Evolutionary conservation across 2,113 vertebrate genomes (phyloP).

Genomic region (Cyrtonyx montezumae): DNA sequence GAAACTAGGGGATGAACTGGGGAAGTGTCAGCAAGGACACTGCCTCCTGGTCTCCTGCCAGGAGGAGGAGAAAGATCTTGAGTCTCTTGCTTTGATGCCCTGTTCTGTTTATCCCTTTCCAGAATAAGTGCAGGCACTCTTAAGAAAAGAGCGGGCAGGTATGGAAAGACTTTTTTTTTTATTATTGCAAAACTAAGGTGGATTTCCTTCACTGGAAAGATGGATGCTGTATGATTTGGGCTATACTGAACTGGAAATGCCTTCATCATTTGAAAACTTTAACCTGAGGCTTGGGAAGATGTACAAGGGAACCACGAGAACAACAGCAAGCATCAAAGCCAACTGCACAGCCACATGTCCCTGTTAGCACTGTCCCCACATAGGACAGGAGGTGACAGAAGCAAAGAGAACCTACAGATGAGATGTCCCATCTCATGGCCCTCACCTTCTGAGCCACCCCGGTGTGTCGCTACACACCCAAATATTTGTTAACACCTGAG

Average conservation of each 20-base stretch:
- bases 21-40: not conserved
- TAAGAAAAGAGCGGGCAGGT: not conserved
- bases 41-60: not conserved
- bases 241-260: not conserved
- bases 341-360: too few relatives aligned
- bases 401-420: not conserved
- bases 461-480: not conserved
- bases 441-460: not conserved
- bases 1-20: not conserved
- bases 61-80: not conserved
- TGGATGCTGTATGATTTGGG: not conserved
- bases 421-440: not conserved
- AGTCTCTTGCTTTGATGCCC: not conserved
- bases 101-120: not conserved
- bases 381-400: not conserved
- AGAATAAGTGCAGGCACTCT: not conserved
- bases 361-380: accelerated
- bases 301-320: not conserved
- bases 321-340: not conserved
- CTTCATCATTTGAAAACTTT: accelerated
- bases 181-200: not conserved
- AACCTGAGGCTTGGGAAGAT: not conserved
- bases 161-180: not conserved
- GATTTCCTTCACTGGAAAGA: not conserved
- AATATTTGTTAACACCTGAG: not conserved